Conservation (phyloP, 2,797 vertebrate species). For the Pseudochromis fuscus region DNA sequence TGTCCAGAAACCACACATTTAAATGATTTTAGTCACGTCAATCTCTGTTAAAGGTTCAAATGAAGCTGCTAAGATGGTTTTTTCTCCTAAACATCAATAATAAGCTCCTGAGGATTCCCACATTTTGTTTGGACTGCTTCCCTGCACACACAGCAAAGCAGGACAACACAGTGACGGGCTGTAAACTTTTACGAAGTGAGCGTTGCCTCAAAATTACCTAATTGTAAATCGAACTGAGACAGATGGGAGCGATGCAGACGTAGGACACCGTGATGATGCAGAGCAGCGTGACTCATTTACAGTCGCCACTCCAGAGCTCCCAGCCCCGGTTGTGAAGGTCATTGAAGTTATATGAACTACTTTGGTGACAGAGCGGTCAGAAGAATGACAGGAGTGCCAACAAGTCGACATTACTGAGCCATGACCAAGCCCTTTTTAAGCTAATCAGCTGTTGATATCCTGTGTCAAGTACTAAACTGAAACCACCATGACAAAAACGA, state of each 20-base stretch:
- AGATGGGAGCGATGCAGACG: not conserved
- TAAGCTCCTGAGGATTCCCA: not conserved
- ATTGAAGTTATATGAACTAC: not conserved
- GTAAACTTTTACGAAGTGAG: not conserved
- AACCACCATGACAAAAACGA: too few relatives aligned
- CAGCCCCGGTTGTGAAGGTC: not conserved
- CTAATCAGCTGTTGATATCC: too few relatives aligned
- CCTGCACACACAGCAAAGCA: not conserved
- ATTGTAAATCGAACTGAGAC: not conserved
- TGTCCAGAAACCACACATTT: not conserved
- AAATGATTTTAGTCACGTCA: constrained; percentile 3
- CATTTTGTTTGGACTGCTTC: not conserved
- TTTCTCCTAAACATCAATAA: not conserved
- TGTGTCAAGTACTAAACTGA: too few relatives aligned
- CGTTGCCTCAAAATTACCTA: not conserved
- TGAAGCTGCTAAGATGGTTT: not conserved
- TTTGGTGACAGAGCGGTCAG: too few relatives aligned
- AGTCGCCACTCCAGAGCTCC: not conserved
- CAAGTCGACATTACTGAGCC: too few relatives aligned
- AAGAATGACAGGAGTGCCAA: too few relatives aligned
- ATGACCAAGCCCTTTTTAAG: too few relatives aligned
- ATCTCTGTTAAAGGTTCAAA: not conserved
- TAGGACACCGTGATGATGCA: too few relatives aligned
- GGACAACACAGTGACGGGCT: not conserved
- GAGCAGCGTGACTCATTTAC: too few relatives aligned